A percentile compares a stretch with the other conserved stretches of the same genome.
phyloP scores from a whole-genome alignment of 2,113 vertebrate species.

The Malurus elegans region DNA sequence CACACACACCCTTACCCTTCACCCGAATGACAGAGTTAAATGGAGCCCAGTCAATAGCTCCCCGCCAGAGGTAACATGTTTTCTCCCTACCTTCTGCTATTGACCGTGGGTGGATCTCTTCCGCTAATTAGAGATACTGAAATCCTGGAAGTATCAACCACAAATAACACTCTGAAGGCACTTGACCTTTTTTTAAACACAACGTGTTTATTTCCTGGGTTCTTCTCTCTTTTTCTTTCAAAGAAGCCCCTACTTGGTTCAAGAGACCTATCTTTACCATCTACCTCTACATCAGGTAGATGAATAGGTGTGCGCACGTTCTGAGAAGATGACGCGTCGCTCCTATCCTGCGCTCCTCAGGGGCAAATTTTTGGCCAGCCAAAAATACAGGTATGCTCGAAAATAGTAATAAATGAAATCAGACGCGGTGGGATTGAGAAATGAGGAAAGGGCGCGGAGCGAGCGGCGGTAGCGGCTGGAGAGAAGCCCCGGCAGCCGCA shows the following conservation, averaged over 20 bases:
- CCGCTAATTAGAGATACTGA: neutral
- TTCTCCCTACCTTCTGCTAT: neutral
- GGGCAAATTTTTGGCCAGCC: neutral
- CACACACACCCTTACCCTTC: neutral
- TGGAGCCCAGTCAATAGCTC: neutral
- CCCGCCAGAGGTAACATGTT: neutral
- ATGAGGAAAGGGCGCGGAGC: neutral
- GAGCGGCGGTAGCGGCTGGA: neutral
- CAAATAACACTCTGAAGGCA: neutral
- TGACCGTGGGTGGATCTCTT: neutral
- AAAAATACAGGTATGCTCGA: neutral
- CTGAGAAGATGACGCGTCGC: neutral
- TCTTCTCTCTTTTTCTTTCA: neutral
- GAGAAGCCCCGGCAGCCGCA: neutral
- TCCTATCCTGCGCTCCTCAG: neutral
- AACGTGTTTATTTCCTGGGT: neutral
- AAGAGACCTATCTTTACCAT: neutral
- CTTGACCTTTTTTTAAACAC: neutral
- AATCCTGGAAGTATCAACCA: neutral
- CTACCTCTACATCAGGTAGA: neutral
- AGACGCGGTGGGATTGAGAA: neutral
- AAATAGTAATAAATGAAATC: fast-evolving
- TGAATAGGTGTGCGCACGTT: fast-evolving
- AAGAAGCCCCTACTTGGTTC: neutral
- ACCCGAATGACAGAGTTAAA: neutral